A percentile compares a stretch with the other conserved stretches of the same genome.
Evolutionary conservation across 2,888 invertebrate species (phyloP).

Genomic region (Corbicula japonica): DNA sequence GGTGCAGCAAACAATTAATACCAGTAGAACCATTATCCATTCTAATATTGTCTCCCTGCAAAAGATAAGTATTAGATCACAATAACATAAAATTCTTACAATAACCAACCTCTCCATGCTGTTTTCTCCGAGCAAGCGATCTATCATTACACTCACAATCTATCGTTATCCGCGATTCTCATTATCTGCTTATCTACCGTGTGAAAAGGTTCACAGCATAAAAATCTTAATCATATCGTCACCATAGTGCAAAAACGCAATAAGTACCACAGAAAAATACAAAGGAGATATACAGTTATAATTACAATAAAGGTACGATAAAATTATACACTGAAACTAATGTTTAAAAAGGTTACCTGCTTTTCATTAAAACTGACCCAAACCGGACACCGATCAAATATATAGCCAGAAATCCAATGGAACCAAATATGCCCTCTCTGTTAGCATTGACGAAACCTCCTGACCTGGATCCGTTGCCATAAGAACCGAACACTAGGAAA

Average conservation of each 20-base stretch:
- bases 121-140: too few relatives aligned
- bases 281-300: too few relatives aligned
- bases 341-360: too few relatives aligned
- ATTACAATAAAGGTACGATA: too few relatives aligned
- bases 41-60: conserved; percentile 56
- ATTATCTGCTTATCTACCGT: background rate
- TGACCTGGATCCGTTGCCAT: conserved; percentile 75
- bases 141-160: too few relatives aligned
- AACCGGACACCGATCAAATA: conserved; percentile 90
- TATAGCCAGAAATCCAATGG: conserved; percentile 93
- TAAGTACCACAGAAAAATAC: too few relatives aligned
- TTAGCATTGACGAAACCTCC: conserved; percentile 92
- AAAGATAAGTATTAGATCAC: too few relatives aligned
- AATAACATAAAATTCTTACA: too few relatives aligned
- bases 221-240: background rate
- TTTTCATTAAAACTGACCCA: conserved; percentile 68
- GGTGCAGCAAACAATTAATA: conserved; percentile 45
- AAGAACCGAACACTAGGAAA: conserved; percentile 89
- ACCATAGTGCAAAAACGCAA: too few relatives aligned
- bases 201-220: background rate
- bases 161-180: too few relatives aligned
- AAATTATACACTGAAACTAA: too few relatives aligned
- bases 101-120: too few relatives aligned
- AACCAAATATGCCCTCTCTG: conserved; percentile 95
- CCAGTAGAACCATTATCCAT: conserved; percentile 39